These are phyloP conservation scores for Indri indri DNA, from an alignment of 2,113 vertebrate genomes.

Conservation along the genomic window DNA sequence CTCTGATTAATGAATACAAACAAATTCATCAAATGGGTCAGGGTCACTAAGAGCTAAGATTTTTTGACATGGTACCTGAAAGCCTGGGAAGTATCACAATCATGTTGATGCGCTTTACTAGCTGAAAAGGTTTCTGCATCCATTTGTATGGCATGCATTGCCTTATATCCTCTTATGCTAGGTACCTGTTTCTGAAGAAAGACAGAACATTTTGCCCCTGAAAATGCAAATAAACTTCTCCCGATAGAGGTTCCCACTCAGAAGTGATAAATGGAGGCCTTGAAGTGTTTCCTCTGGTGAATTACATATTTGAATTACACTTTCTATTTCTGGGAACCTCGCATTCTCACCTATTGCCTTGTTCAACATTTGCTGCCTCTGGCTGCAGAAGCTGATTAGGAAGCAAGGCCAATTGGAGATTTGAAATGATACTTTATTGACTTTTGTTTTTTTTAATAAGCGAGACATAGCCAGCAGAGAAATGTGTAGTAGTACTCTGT, in stretches of 20 bases:
- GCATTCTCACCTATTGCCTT: slow-evolving; percentile 55
- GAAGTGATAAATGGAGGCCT: slow-evolving; percentile 65
- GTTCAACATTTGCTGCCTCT: slow-evolving; percentile 44
- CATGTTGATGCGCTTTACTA: not conserved
- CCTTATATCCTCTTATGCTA: not conserved
- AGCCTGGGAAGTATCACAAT: too few relatives aligned
- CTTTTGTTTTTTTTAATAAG: slow-evolving; percentile 43
- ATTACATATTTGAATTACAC: slow-evolving; percentile 65
- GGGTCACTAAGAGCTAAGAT: not conserved
- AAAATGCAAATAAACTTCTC: slow-evolving; percentile 67
- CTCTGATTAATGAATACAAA: not conserved
- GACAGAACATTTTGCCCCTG: not conserved
- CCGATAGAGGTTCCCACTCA: not conserved
- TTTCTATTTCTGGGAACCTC: slow-evolving; percentile 57
- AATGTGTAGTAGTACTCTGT: not conserved
- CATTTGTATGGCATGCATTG: not conserved
- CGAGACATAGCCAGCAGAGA: slow-evolving; percentile 11
- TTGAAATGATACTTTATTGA: slow-evolving; percentile 65
- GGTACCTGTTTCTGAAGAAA: slow-evolving; percentile 26
- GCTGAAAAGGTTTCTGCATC: not conserved
- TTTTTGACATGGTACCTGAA: not conserved
- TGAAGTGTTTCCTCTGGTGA: slow-evolving; percentile 60
- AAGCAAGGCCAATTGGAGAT: slow-evolving; percentile 60
- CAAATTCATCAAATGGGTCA: not conserved
- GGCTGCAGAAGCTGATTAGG: slow-evolving; percentile 67